Evolutionary conservation across 2,888 invertebrate species (phyloP).

Genomic region (Vesta saturnalis): DNA sequence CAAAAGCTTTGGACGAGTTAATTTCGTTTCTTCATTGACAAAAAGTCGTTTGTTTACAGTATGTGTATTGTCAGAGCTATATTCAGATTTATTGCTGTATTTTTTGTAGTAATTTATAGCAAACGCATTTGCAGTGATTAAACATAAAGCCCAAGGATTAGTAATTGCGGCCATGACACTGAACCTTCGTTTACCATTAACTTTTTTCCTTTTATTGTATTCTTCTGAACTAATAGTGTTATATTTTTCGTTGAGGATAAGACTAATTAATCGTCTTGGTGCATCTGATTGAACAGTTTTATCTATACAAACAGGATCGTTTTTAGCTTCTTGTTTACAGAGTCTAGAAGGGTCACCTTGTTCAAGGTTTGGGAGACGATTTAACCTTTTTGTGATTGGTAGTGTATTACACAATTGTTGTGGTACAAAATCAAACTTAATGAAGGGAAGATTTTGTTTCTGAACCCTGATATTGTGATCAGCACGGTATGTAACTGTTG

Average conservation of each 20-base stretch:
- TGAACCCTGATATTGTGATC: neutral
- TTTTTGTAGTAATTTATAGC: neutral
- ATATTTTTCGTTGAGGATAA: conserved; percentile 29
- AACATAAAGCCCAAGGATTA: neutral
- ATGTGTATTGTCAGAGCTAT: neutral
- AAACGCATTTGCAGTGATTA: neutral
- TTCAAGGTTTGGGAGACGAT: conserved; percentile 1
- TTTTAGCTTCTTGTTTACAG: neutral
- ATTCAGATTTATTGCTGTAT: neutral
- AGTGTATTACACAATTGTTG: neutral
- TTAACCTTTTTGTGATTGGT: neutral
- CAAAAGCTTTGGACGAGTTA: too few relatives aligned
- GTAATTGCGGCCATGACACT: neutral
- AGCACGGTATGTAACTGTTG: neutral
- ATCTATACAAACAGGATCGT: neutral
- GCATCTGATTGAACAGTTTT: neutral
- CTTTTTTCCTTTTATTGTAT: conserved; percentile 10
- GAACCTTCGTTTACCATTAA: conserved; percentile 8
- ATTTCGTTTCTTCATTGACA: neutral
- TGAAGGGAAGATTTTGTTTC: neutral
- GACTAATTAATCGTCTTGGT: conserved; percentile 11
- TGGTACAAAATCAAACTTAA: neutral
- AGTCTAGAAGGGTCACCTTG: neutral
- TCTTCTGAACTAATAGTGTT: conserved; percentile 24
- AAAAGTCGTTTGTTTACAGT: too few relatives aligned